Evolutionary conservation across 2,888 invertebrate genomes (phyloP).

Genomic region (Drosophila siamana): DNA sequence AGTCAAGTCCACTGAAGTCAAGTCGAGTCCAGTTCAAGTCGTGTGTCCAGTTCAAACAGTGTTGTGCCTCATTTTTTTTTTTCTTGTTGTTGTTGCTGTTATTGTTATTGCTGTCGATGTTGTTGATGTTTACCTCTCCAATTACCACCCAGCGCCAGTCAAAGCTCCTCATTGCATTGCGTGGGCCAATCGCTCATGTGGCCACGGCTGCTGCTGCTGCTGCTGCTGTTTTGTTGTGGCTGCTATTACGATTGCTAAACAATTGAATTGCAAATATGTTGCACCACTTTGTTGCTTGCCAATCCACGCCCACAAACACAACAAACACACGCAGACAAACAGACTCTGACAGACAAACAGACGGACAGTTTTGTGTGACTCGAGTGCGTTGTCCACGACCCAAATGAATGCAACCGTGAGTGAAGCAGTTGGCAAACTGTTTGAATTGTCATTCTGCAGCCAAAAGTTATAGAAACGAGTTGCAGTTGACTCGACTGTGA

Average conservation of each 20-base stretch:
- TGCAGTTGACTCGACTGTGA: not conserved
- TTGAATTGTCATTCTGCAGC: not conserved
- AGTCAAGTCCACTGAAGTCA: conserved; percentile 15
- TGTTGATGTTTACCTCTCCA: conserved; percentile 58
- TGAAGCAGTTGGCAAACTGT: not conserved
- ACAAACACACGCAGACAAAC: conserved; percentile 8
- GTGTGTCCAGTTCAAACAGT: conserved; percentile 53
- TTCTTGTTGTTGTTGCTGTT: conserved; percentile 16
- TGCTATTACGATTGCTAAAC: conserved; percentile 47
- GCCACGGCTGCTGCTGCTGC: conserved; percentile 8
- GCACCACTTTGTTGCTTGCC: conserved; percentile 45
- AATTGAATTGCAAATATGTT: conserved; percentile 56
- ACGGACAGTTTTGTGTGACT: not conserved
- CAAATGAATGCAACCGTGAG: conserved; percentile 19
- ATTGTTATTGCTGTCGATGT: conserved; percentile 20
- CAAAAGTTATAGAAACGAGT: not conserved
- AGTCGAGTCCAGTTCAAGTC: conserved; percentile 19
- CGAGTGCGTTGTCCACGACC: conserved; percentile 17
- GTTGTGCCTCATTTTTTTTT: conserved; percentile 48
- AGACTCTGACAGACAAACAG: conserved; percentile 6
- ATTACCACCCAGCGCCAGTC: conserved; percentile 59
- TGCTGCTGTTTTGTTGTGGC: conserved; percentile 22
- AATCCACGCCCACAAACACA: conserved; percentile 12
- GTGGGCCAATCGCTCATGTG: conserved; percentile 36
- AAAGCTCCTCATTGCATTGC: conserved; percentile 22